These are phyloP conservation scores for Ibidorhyncha struthersii DNA, from an alignment of 2,113 vertebrate genomes.

Conservation along the genomic window DNA sequence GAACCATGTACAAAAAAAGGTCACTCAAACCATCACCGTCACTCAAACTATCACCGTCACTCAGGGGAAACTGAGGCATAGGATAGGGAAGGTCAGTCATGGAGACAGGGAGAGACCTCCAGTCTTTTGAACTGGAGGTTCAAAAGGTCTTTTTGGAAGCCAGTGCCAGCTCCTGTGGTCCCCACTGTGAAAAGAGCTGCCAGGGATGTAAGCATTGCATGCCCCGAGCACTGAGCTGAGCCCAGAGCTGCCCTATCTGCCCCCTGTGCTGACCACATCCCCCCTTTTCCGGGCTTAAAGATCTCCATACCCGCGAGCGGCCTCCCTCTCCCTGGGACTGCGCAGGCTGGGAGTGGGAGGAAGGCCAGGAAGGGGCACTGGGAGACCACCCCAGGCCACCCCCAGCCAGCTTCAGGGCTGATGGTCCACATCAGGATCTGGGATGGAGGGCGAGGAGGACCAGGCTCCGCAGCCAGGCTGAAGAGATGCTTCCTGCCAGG, in stretches of 20 bases:
- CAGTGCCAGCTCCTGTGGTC: not conserved
- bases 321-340: not conserved
- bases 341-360: not conserved
- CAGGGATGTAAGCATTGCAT: not conserved
- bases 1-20: not conserved
- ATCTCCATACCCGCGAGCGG: not conserved
- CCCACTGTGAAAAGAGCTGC: not conserved
- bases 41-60: not conserved
- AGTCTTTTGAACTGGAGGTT: not conserved
- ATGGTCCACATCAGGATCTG: not conserved
- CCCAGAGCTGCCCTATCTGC: not conserved
- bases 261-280: not conserved
- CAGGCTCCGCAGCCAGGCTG: not conserved
- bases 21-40: not conserved
- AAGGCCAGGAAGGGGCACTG: not conserved
- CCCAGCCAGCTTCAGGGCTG: not conserved
- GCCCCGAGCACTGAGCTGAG: not conserved
- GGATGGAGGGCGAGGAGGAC: not conserved
- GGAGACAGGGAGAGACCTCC: not conserved
- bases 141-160: not conserved
- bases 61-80: not conserved
- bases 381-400: not conserved
- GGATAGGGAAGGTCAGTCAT: not conserved
- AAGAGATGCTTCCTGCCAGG: not conserved
- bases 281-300: not conserved